Percentiles rank a stretch among this genome's conserved stretches.
These are phyloP conservation scores for Hypanus sabinus DNA, from an alignment of 2,113 vertebrate species.

Conservation along the genomic window DNA sequence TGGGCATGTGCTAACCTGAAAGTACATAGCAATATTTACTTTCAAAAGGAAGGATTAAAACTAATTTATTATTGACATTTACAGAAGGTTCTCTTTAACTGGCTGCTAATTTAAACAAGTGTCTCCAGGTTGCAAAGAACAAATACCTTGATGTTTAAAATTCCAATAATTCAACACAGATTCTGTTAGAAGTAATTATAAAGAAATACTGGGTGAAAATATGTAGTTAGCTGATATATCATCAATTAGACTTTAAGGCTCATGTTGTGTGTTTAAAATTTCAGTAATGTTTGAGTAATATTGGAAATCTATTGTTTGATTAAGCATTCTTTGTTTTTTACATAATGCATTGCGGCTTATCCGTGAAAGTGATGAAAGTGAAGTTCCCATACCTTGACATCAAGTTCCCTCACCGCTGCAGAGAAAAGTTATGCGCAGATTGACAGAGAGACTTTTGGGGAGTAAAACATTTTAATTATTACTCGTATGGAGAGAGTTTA, in stretches of 20 bases:
- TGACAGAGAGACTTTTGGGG: too few species aligned
- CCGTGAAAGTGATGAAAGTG: too few species aligned
- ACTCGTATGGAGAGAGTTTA: too few species aligned
- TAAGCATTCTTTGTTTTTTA: too few species aligned
- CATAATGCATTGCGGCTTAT: too few species aligned
- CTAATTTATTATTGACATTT: background rate
- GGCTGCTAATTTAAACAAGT: background rate
- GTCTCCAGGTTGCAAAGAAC: background rate
- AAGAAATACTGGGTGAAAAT: background rate
- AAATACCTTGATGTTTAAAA: background rate
- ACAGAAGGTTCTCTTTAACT: background rate
- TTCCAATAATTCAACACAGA: too few species aligned
- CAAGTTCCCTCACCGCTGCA: too few species aligned
- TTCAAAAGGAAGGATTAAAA: background rate
- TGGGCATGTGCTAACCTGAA: slow-evolving; percentile 3
- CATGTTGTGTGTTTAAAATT: background rate
- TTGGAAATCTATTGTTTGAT: too few species aligned
- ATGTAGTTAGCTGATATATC: background rate
- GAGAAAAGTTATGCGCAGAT: too few species aligned
- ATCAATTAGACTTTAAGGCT: background rate
- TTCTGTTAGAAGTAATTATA: background rate
- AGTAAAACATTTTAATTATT: too few species aligned
- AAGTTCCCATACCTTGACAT: too few species aligned
- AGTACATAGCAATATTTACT: background rate
- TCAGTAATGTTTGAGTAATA: too few species aligned